phyloP scores from a whole-genome alignment of 2,113 vertebrate species.

The Passer montanus region DNA sequence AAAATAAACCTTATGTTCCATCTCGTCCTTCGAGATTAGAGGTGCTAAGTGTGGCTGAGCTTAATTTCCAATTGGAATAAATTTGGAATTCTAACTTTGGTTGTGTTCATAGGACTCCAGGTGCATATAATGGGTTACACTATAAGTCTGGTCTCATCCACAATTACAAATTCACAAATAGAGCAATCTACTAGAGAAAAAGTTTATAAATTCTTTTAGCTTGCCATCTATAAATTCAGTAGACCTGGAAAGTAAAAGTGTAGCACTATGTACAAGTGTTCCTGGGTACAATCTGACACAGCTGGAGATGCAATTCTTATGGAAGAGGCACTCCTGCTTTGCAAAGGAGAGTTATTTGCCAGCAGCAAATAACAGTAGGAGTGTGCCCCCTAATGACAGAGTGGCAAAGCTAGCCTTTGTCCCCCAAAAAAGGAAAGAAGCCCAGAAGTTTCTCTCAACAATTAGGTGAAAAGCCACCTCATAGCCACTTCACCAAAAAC shows the following conservation, averaged over 20 bases:
- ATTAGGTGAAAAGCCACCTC: no score
- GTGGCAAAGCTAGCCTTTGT: no score
- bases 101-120: accelerated
- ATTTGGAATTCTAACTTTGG: accelerated
- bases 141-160: background rate
- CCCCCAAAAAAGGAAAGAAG: no score
- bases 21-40: background rate
- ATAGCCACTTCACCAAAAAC: no score
- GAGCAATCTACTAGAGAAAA: background rate
- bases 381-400: no score
- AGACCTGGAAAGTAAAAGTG: background rate
- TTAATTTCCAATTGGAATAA: background rate
- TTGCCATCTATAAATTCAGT: background rate
- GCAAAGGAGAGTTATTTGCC: background rate
- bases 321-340: background rate
- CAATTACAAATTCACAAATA: background rate
- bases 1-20: background rate
- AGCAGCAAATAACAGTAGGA: background rate
- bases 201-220: background rate
- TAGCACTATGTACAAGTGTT: background rate
- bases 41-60: accelerated
- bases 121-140: background rate
- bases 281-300: background rate
- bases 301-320: background rate
- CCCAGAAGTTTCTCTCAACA: no score